Percentiles rank a stretch among this genome's conserved stretches.
phyloP scores from a whole-genome alignment of 2,888 invertebrate species.

The Drosophila mayaguana region DNA sequence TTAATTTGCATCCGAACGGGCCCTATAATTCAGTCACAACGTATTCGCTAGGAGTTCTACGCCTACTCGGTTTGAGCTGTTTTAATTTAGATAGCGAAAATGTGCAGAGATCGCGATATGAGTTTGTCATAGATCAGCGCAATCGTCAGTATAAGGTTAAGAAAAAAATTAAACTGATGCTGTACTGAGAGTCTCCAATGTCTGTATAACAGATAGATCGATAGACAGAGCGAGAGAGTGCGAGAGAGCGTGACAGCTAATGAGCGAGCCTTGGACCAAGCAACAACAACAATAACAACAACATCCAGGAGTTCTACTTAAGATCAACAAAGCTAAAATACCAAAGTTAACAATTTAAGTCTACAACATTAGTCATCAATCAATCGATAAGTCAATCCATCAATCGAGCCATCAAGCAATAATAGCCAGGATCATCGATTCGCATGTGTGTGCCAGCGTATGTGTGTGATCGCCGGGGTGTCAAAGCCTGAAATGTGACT shows the following conservation, averaged over 20 bases:
- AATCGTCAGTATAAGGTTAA: slow-evolving; percentile 85
- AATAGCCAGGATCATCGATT: slow-evolving; percentile 24
- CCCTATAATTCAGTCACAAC: slow-evolving; percentile 84
- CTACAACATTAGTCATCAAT: slow-evolving; percentile 32
- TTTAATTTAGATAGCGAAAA: slow-evolving; percentile 85
- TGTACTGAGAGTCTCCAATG: slow-evolving; percentile 18
- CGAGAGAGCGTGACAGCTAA: slow-evolving; percentile 7
- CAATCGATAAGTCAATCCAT: neutral
- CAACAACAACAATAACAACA: slow-evolving; percentile 29
- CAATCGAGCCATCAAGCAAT: neutral
- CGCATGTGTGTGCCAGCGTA: slow-evolving; percentile 32
- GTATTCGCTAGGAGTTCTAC: slow-evolving; percentile 85
- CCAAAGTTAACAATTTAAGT: slow-evolving; percentile 74
- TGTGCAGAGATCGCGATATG: slow-evolving; percentile 86
- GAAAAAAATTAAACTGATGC: slow-evolving; percentile 84
- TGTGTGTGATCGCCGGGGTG: slow-evolving; percentile 34
- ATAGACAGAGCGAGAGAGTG: slow-evolving; percentile 12
- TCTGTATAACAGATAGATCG: slow-evolving; percentile 16
- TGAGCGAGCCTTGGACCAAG: slow-evolving; percentile 48
- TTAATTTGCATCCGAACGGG: slow-evolving; percentile 65
- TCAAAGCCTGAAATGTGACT: slow-evolving; percentile 60
- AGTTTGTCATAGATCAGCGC: slow-evolving; percentile 85
- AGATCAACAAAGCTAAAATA: slow-evolving; percentile 62
- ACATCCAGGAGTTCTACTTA: slow-evolving; percentile 27
- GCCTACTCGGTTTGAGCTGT: slow-evolving; percentile 83